Base-by-base conservation (phyloP, 2,888 invertebrate species). In the Polia nebulosa region DNA sequence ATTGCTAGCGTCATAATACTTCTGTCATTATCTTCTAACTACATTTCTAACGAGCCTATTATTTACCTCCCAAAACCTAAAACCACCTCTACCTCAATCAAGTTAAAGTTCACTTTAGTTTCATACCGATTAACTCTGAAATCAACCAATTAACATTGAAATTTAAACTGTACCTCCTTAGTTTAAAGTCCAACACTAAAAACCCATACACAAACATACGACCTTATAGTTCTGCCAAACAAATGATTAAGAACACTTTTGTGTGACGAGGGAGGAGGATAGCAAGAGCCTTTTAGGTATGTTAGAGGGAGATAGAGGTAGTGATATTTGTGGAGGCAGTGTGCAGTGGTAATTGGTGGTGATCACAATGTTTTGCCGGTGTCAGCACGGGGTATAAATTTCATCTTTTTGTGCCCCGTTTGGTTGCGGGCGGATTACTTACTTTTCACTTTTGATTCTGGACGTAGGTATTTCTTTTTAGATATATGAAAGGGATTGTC, bases 331-430 rank as follows among this genome's bases (percentile, higher is more conserved):
- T 88, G 89, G 91, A 91, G 87, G 87, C 86, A 89, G 88, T 88
- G 89, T 92, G 91, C 91, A 89, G 87, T 89, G 90, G 93, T 95
- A 95, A 95, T 95, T 95, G 95, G 93, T 92, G 93, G 92, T 93
- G 94, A 94, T 95, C 94, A 93, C 85, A 89, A 90, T 94, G 93
- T 94, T 95, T 94, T 93, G 94, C 87, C 86, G 85, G 90, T 93
- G 94, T 95, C 95, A 94, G 95, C 95, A 89, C 88, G 90, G 87
- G 84, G 87, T 88, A 91, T 90, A 90, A 92, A 91, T 91, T 72
- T 92, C 90, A 90, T 92, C 87, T 93, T 86, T 88, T 88, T 77
- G 84, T 93, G 95, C 92, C 83, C 51, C 90, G 92, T 93, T 95
- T 88, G 39, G 55, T 36, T 36, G 45, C 17, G 32, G 27, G 53